Percentiles rank a stretch among this genome's conserved stretches.
phyloP scores from a whole-genome alignment of 2,797 vertebrate species.

The Lepilemur septentrionalis region DNA sequence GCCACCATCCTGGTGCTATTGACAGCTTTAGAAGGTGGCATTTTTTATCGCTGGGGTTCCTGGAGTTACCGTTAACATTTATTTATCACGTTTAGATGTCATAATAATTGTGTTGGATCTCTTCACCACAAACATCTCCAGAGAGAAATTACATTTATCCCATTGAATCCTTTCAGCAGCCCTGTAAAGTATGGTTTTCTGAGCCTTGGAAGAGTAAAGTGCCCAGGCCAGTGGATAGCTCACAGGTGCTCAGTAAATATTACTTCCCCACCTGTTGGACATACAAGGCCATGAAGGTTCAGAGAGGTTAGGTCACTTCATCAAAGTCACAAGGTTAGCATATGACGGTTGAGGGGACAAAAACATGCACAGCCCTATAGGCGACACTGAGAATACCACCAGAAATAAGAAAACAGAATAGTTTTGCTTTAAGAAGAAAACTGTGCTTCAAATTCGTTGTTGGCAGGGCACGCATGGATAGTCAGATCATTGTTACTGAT shows the following conservation, averaged over 20 bases:
- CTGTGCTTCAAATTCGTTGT: background rate
- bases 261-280: background rate
- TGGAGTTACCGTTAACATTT: background rate
- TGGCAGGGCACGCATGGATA: no score
- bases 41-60: background rate
- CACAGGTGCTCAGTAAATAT: background rate
- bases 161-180: background rate
- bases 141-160: background rate
- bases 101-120: background rate
- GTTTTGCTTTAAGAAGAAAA: background rate
- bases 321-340: background rate
- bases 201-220: background rate
- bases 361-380: background rate
- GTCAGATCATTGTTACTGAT: background rate
- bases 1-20: fast-evolving
- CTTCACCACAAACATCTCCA: background rate
- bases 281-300: background rate
- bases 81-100: background rate
- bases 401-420: no score
- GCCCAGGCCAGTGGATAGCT: background rate
- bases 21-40: background rate
- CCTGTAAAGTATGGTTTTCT: background rate
- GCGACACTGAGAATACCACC: background rate
- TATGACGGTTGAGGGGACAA: background rate
- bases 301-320: background rate